phyloP scores from a whole-genome alignment of 2,113 vertebrate genomes.

The Geococcyx californianus region DNA sequence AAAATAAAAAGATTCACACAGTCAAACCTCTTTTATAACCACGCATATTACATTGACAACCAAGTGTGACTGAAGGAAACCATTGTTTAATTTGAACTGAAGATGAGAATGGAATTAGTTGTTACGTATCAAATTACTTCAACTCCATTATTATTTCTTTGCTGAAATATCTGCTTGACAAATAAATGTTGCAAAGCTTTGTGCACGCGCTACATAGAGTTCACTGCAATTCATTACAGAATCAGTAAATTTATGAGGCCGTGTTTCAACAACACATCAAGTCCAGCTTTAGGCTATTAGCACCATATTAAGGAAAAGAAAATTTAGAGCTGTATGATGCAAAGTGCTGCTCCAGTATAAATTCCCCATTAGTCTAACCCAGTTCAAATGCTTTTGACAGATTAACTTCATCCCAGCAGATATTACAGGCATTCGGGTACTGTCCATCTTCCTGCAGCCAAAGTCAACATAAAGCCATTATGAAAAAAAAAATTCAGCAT shows the following conservation, averaged over 20 bases:
- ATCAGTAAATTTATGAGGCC: neutral
- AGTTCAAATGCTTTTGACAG: neutral
- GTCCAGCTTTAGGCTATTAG: neutral
- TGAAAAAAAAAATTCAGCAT: neutral
- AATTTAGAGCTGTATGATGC: neutral
- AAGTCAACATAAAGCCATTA: neutral
- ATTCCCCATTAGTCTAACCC: neutral
- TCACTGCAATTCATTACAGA: neutral
- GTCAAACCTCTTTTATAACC: neutral
- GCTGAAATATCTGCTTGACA: neutral
- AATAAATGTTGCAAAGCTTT: neutral
- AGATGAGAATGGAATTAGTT: neutral
- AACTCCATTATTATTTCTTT: neutral
- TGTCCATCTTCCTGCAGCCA: neutral
- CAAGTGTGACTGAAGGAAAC: neutral
- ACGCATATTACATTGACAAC: neutral
- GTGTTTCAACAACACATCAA: neutral
- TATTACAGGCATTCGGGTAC: neutral
- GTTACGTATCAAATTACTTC: neutral
- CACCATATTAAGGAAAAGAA: neutral
- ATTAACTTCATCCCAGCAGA: neutral
- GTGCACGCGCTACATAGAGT: neutral
- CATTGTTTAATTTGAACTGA: neutral
- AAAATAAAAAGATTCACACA: neutral
- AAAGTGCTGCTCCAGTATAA: neutral